Conservation (phyloP, 2,888 invertebrate genomes). For the Carpatolechia fugitivella region DNA sequence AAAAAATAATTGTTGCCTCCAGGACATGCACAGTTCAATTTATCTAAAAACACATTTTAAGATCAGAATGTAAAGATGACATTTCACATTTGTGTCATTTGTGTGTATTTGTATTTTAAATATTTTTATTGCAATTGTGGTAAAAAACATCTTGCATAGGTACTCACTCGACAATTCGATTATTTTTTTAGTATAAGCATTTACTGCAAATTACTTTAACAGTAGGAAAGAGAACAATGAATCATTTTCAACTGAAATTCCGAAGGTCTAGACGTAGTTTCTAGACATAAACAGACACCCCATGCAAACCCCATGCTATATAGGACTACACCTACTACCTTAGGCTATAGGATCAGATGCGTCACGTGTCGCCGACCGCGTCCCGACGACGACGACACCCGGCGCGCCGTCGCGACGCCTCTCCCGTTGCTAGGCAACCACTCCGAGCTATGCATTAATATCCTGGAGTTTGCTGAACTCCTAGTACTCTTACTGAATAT, state of each 20-base stretch:
- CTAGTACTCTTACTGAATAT: conserved; percentile 31
- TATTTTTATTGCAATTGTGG: too few species aligned
- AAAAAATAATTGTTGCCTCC: too few species aligned
- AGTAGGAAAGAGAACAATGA: background rate
- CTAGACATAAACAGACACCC: too few species aligned
- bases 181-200: too few species aligned
- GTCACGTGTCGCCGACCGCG: conserved; percentile 37
- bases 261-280: background rate
- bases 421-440: conserved; percentile 44
- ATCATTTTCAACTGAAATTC: background rate
- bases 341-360: conserved; percentile 11
- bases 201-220: too few species aligned
- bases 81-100: too few species aligned
- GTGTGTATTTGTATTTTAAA: too few species aligned
- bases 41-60: too few species aligned
- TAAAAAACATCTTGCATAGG: too few species aligned
- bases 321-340: background rate
- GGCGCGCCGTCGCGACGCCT: conserved; percentile 49
- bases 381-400: conserved; percentile 34
- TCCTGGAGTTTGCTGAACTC: conserved; percentile 49
- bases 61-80: too few species aligned
- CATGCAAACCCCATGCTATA: background rate
- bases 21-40: too few species aligned
- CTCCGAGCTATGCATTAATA: conserved; percentile 36
- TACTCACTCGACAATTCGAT: too few species aligned